Percentiles rank a stretch among this genome's conserved stretches.
Conservation (phyloP, 2,888 invertebrate species). For the Nomada lathburiana region DNA sequence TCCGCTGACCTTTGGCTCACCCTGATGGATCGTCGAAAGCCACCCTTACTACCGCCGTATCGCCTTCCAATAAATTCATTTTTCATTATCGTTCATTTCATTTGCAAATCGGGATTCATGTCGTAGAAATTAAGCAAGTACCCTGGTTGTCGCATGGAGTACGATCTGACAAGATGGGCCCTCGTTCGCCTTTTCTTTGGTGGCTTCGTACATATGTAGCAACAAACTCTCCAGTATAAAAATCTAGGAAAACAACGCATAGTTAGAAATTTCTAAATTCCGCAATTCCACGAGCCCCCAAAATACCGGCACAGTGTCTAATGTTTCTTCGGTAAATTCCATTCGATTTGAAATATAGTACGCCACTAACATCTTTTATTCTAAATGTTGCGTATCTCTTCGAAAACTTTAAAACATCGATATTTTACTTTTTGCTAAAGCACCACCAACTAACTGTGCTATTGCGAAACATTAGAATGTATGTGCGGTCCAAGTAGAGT, state of each 20-base stretch:
- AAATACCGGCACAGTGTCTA: not conserved
- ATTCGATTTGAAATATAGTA: too few relatives aligned
- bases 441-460: too few relatives aligned
- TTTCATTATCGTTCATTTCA: not conserved
- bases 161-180: conserved; percentile 79
- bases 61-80: conserved; percentile 79
- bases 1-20: conserved; percentile 88
- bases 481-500: too few relatives aligned
- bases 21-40: conserved; percentile 87
- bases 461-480: not conserved
- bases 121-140: conserved; percentile 57
- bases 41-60: conserved; percentile 83
- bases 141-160: conserved; percentile 81
- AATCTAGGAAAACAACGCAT: conserved; percentile 86
- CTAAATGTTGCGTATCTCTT: not conserved
- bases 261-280: too few relatives aligned
- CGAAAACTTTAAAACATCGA: not conserved
- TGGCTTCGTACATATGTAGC: conserved; percentile 94
- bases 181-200: conserved; percentile 87
- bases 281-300: too few relatives aligned
- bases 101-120: not conserved
- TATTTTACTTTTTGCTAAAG: too few relatives aligned
- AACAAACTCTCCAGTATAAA: conserved; percentile 96
- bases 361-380: too few relatives aligned
- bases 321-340: not conserved